Evolutionary conservation across 2,888 invertebrate species (phyloP).

Genomic region (Acleris literana): DNA sequence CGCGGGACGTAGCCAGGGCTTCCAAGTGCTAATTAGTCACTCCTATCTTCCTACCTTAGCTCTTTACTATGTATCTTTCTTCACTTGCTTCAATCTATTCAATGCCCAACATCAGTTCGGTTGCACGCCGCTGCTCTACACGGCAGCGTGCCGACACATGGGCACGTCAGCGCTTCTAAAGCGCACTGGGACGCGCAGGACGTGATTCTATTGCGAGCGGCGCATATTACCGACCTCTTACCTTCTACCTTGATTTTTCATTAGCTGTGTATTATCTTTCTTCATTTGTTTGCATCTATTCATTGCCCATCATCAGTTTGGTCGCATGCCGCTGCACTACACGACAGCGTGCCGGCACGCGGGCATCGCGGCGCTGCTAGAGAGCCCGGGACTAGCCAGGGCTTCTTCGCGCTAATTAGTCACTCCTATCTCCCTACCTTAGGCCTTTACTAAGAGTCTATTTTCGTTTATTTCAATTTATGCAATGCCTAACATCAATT

Average conservation of each 20-base stretch:
- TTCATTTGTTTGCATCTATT: constrained; percentile 3
- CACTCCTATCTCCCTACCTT: too few relatives aligned
- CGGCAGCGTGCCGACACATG: constrained; percentile 89
- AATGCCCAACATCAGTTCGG: constrained; percentile 46
- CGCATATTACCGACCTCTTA: constrained; percentile 32
- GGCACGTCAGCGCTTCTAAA: constrained; percentile 88
- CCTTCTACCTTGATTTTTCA: too few relatives aligned
- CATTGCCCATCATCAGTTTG: constrained; percentile 38
- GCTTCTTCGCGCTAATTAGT: too few relatives aligned
- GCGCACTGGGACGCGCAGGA: constrained; percentile 92
- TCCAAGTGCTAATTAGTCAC: constrained; percentile 47
- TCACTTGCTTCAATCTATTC: constrained; percentile 6
- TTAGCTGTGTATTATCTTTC: neutral
- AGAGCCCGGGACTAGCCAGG: too few relatives aligned
- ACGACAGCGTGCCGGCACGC: constrained; percentile 90
- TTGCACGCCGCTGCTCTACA: constrained; percentile 92
- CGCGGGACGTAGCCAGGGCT: constrained; percentile 74
- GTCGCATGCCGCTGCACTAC: constrained; percentile 92
- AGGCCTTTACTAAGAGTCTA: too few relatives aligned
- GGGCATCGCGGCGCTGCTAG: constrained; percentile 85
- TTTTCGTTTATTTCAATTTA: too few relatives aligned
- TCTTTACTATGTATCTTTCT: too few relatives aligned
- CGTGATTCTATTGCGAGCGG: constrained; percentile 82
- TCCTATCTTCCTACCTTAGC: too few relatives aligned
- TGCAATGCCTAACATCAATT: too few relatives aligned